Evolutionary conservation across 2,888 invertebrate genomes (phyloP).

Genomic region (Phalera bucephala): DNA sequence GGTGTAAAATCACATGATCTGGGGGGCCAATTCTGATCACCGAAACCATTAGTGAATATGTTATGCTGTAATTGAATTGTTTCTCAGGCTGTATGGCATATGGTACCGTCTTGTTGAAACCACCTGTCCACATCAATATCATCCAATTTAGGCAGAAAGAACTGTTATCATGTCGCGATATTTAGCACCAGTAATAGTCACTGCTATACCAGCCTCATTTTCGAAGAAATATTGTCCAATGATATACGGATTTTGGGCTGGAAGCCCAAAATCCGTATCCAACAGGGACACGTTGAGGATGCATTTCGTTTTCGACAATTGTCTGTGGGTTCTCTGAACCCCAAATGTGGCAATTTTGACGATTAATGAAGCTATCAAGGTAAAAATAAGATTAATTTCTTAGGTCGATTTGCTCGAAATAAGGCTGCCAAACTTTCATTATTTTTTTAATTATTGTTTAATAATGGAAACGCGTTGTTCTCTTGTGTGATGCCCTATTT

Average conservation of each 20-base stretch:
- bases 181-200: conserved; percentile 16
- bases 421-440: too few species aligned
- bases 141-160: conserved; percentile 12
- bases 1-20: background rate
- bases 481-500: too few species aligned
- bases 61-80: conserved; percentile 21
- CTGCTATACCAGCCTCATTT: conserved; percentile 7
- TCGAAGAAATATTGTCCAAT: conserved; percentile 9
- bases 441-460: too few species aligned
- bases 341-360: conserved; percentile 11
- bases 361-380: conserved; percentile 5
- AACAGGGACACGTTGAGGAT: conserved; percentile 9
- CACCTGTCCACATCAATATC: conserved; percentile 4
- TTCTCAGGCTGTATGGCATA: conserved; percentile 27
- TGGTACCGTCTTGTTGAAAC: too few species aligned
- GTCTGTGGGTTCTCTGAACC: conserved; percentile 3
- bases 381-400: conserved; percentile 7
- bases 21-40: background rate
- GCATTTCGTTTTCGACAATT: conserved; percentile 5
- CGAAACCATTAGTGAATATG: background rate
- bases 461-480: too few species aligned
- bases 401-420: background rate
- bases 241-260: too few species aligned
- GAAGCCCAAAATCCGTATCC: conserved; percentile 6
- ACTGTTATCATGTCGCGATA: conserved; percentile 19